Percentiles rank a stretch among this genome's conserved stretches.
Conservation (phyloP, 1,140 invertebrate genomes). For the Drosophila albomicans region DNA sequence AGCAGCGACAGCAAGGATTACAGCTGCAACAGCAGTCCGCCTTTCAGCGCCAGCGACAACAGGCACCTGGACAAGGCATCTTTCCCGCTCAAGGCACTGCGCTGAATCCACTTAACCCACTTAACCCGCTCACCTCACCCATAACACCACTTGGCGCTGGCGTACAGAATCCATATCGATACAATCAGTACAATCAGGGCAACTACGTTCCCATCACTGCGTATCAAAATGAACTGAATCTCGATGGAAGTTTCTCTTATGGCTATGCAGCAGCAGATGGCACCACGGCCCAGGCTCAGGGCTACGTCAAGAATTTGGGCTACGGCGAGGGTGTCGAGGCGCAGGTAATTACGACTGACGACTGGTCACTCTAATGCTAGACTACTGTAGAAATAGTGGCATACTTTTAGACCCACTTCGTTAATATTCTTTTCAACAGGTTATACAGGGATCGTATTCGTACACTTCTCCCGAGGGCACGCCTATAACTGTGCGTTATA, state of each 20-base stretch:
- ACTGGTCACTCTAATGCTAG: constrained; percentile 1
- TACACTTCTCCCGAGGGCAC: constrained; percentile 87
- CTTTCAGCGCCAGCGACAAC: constrained; percentile 65
- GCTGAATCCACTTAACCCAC: constrained; percentile 56
- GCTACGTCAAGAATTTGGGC: constrained; percentile 86
- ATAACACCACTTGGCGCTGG: constrained; percentile 38
- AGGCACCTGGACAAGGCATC: constrained; percentile 60
- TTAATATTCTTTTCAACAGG: constrained; percentile 27
- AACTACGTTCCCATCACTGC: constrained; percentile 86
- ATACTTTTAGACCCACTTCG: no score
- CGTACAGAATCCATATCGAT: constrained; percentile 59
- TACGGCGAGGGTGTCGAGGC: constrained; percentile 85
- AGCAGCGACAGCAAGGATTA: constrained; percentile 56
- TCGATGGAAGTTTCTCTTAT: constrained; percentile 86
- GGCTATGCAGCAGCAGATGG: constrained; percentile 88
- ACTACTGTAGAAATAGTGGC: no score
- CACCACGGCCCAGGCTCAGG: constrained; percentile 87
- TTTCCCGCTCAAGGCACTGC: constrained; percentile 60
- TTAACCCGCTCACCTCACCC: constrained; percentile 52
- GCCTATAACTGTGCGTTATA: constrained; percentile 86
- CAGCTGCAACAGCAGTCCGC: constrained; percentile 58
- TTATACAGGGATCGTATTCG: constrained; percentile 86
- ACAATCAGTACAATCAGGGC: constrained; percentile 63
- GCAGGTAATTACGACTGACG: constrained; percentile 55
- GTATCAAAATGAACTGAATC: constrained; percentile 87